Conservation (phyloP, 2,888 invertebrate species). For the Plebejus melissa region DNA sequence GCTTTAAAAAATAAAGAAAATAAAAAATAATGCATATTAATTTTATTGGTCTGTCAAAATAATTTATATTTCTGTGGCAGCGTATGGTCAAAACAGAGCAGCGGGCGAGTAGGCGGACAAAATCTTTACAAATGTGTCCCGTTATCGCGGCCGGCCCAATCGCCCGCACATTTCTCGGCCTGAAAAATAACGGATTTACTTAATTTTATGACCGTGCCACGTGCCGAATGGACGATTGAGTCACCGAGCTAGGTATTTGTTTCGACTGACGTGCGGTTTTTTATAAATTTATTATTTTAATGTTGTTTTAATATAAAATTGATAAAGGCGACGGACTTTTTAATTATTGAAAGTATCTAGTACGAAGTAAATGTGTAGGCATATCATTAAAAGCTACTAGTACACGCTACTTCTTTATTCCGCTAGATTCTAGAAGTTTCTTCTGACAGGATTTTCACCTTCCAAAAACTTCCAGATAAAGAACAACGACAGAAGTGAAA, state of each 20-base stretch:
- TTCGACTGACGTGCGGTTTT: not conserved
- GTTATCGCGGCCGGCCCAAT: conserved; percentile 72
- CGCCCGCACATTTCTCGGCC: conserved; percentile 66
- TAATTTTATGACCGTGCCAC: conserved; percentile 75
- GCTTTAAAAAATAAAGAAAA: no score
- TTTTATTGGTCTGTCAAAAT: conserved; percentile 30
- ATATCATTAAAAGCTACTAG: no score
- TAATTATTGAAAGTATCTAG: not conserved
- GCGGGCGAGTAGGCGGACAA: conserved; percentile 60
- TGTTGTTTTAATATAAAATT: not conserved
- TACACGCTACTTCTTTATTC: no score
- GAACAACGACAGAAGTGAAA: no score
- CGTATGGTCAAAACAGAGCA: conserved; percentile 62
- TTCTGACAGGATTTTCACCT: no score
- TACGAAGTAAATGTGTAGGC: not conserved
- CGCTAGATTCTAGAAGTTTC: no score
- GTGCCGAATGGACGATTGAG: conserved; percentile 76
- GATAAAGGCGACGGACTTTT: not conserved
- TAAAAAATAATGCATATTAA: no score
- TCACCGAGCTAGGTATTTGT: conserved; percentile 8
- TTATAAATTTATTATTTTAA: not conserved
- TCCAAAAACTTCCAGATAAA: no score
- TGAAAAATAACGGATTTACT: conserved; percentile 79
- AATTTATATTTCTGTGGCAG: conserved; percentile 46
- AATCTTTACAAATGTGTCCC: conserved; percentile 77